phyloP scores from a whole-genome alignment of 2,113 vertebrate genomes.

The Phyllostomus hastatus region DNA sequence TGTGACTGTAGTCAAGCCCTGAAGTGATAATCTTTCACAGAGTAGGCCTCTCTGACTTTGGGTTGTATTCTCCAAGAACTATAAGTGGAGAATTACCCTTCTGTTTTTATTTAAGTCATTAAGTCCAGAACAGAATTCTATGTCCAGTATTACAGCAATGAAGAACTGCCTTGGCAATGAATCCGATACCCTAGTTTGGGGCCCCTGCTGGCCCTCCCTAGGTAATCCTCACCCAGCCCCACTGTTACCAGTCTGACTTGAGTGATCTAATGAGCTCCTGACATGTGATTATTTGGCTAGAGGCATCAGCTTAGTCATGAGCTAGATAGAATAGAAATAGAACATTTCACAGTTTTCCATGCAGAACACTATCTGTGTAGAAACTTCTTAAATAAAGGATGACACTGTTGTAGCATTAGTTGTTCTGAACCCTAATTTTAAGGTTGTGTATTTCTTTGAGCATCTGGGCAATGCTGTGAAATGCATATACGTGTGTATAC shows the following conservation, averaged over 20 bases:
- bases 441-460: neutral
- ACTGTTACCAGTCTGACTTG: neutral
- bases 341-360: slow-evolving; percentile 30
- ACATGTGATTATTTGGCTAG: slow-evolving; percentile 8
- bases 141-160: neutral
- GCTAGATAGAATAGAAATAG: slow-evolving; percentile 40
- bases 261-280: neutral
- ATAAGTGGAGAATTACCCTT: neutral
- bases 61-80: neutral
- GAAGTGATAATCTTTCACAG: neutral
- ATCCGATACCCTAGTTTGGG: accelerated
- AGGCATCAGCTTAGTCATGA: slow-evolving; percentile 39
- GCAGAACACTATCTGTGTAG: slow-evolving; percentile 16
- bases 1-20: neutral
- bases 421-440: neutral
- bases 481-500: accelerated
- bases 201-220: neutral
- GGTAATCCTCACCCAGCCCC: neutral
- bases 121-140: neutral
- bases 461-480: neutral
- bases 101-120: neutral
- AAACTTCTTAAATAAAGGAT: slow-evolving; percentile 41
- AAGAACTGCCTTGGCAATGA: accelerated
- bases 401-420: neutral
- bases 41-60: no score